These are phyloP conservation scores for Leptura quadrifasciata DNA, from an alignment of 2,888 invertebrate genomes.

Conservation along the genomic window DNA sequence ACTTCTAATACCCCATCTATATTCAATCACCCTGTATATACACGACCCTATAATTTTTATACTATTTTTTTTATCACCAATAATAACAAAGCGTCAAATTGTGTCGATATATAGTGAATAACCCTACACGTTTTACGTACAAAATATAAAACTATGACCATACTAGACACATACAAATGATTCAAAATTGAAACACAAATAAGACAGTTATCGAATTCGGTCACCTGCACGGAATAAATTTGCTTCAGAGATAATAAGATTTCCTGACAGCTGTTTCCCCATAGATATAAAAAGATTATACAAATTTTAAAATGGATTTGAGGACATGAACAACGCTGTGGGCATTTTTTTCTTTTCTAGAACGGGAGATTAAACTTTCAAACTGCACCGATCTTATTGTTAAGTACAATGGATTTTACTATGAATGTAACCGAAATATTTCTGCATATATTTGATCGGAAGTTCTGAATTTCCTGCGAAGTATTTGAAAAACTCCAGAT, in stretches of 20 bases:
- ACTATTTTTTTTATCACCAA: too few species aligned
- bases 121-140: background rate
- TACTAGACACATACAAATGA: background rate
- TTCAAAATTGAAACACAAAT: background rate
- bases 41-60: too few species aligned
- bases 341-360: background rate
- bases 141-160: background rate
- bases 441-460: background rate
- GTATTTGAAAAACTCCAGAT: too few species aligned
- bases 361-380: background rate
- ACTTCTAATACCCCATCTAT: too few species aligned
- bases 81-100: too few species aligned
- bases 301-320: constrained; percentile 2
- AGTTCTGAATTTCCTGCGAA: too few species aligned
- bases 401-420: background rate
- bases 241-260: background rate
- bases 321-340: background rate
- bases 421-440: background rate
- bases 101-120: too few species aligned
- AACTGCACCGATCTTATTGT: background rate
- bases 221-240: constrained; percentile 20
- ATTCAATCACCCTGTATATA: too few species aligned
- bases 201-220: constrained; percentile 8
- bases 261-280: constrained; percentile 1
- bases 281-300: constrained; percentile 3